Evolutionary conservation across 2,113 vertebrate species (phyloP), one percentile per base, ranked within the genome.

Genomic region (Stigmatopora nigra): DNA sequence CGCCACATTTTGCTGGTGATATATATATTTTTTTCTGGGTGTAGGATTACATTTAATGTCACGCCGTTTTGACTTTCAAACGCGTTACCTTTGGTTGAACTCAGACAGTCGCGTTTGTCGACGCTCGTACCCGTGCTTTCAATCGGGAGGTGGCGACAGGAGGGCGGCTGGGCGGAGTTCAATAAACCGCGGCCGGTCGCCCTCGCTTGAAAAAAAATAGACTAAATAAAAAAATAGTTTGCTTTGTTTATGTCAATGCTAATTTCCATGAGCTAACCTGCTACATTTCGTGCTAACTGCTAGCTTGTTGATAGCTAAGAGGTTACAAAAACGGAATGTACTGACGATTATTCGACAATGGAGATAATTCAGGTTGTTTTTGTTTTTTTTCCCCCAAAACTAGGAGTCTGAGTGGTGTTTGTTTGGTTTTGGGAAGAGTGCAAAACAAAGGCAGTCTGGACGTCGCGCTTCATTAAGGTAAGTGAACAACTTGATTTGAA

Each of bases 51-150:
- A 64, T 77, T 82, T 56, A 71, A 68, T 70, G 25, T 60, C 66
- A 14, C 44, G 19, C 11, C 38, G 63, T 72, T 61, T 25, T 16
- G 72, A 16, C 67, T 46, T 75, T 83, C 81, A 82, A 75, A 81
- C 69, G 80, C 67, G 77, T 85, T 87, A 89, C 84, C 87, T 88
- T 72, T 86, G 81, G 81, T 81, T 87, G 86, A 89, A 89, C 86
- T 65, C 84, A 15, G 69, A 72, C 77, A 80, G 78, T 69, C 41
- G 38, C 58, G 6, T 72, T 84, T 66, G 82, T 84, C 84, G 25
- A 31, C 25, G 74, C 68, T 20, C 68, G 61, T 83, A 88, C 84
- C 85, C 84, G 84, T 76, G 71, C 78, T 83, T 84, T 59, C 82
- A 85, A 85, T 84, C 71, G 75, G 81, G 78, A 84, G 66, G 72